Conservation (phyloP, 2,888 invertebrate species). For the Esperia sulphurella region DNA sequence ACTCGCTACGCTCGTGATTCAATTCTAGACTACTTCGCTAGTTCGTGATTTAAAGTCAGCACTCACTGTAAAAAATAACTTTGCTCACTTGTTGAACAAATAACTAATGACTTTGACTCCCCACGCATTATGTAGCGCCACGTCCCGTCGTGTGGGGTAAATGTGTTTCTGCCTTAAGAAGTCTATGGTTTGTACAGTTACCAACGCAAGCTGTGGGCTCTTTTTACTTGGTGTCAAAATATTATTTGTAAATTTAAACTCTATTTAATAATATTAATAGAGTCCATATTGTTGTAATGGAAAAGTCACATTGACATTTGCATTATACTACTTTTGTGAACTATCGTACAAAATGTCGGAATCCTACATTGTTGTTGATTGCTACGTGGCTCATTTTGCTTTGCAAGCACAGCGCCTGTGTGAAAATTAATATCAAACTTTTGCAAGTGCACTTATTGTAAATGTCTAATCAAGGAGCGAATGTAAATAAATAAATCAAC, state of each 20-base stretch:
- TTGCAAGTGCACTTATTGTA: slow-evolving; percentile 37
- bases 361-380: neutral
- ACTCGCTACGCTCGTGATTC: too few species aligned
- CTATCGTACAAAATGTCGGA: neutral
- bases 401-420: slow-evolving; percentile 47
- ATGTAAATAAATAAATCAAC: slow-evolving; percentile 20
- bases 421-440: slow-evolving; percentile 70
- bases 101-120: too few species aligned
- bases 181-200: neutral
- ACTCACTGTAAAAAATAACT: too few species aligned
- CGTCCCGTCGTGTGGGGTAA: too few species aligned
- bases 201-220: neutral
- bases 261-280: neutral
- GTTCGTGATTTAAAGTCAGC: too few species aligned
- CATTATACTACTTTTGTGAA: neutral
- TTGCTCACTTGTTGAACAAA: too few species aligned
- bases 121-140: too few species aligned
- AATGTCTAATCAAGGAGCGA: slow-evolving; percentile 27
- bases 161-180: too few species aligned
- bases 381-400: neutral
- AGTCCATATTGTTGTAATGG: neutral
- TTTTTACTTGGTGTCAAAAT: too few species aligned
- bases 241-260: too few species aligned
- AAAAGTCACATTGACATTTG: neutral
- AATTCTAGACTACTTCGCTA: too few species aligned